Evolutionary conservation across 2,113 vertebrate genomes (phyloP).

Genomic region (Peromyscus polionotus): DNA sequence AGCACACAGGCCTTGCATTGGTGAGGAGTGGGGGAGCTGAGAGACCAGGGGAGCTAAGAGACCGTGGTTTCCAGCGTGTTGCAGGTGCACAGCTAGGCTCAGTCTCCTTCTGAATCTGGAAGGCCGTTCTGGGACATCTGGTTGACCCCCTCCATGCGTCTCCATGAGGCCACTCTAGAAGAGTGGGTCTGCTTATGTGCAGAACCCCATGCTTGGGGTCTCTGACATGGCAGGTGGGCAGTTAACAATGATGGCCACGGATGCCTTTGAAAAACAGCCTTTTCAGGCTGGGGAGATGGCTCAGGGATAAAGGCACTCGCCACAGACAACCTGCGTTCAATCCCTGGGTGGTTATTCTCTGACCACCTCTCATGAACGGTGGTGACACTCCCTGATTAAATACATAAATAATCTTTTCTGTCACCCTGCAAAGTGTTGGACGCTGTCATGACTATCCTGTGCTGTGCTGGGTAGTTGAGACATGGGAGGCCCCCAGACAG

Average conservation of each 20-base stretch:
- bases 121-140: not conserved
- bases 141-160: not conserved
- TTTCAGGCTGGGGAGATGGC: not conserved
- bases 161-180: not conserved
- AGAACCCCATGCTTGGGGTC: not conserved
- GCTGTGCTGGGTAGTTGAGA: not conserved
- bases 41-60: not conserved
- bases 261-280: not conserved
- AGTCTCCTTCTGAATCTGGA: not conserved
- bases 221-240: conserved; percentile 17
- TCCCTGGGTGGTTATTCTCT: not conserved
- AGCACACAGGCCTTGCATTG: not conserved
- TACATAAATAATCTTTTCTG: not conserved
- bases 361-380: not conserved
- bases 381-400: not conserved
- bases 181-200: not conserved
- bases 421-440: not conserved
- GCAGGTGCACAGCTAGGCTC: not conserved
- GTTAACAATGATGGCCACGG: not conserved
- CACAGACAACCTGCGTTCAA: not conserved
- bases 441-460: too few species aligned
- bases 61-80: not conserved
- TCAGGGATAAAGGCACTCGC: not conserved
- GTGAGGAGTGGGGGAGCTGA: not conserved
- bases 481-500: too few species aligned